Conservation (phyloP, 53 echinoderm and acorn worm species). For the Holothuria scabra region DNA sequence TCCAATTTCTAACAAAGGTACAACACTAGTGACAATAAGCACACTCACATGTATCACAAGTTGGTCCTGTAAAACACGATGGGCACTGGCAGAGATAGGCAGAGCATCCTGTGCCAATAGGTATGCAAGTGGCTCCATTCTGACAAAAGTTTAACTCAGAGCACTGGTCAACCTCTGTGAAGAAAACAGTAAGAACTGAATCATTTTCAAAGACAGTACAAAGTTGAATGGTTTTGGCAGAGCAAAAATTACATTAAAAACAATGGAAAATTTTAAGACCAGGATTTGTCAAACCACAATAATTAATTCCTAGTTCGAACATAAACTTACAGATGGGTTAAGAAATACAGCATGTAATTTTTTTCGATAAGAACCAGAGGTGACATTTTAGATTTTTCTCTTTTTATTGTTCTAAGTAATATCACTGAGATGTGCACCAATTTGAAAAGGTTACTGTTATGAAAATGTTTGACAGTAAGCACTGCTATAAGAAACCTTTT, state of each 20-base stretch:
- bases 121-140: conserved; percentile 79
- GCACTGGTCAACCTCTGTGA: conserved; percentile 68
- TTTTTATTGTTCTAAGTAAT: no score
- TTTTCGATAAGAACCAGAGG: not conserved
- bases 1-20: no score
- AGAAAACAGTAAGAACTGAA: not conserved
- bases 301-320: no score
- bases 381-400: not conserved
- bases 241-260: no score
- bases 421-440: not conserved
- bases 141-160: conserved; percentile 74
- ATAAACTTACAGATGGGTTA: no score
- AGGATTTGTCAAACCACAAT: not conserved
- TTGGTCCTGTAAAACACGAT: conserved; percentile 58
- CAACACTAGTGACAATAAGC: no score
- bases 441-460: not conserved
- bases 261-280: no score
- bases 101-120: conserved; percentile 69
- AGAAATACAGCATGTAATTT: no score
- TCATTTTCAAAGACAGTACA: not conserved
- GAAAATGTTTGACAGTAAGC: no score
- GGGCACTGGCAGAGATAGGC: conserved; percentile 67
- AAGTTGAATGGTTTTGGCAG: no score
- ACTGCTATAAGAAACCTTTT: no score
- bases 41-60: conserved; percentile 69